Percentiles rank a stretch among this genome's conserved stretches.
phyloP scores from a whole-genome alignment of 2,888 invertebrate genomes.

The Hetaerina titia region DNA sequence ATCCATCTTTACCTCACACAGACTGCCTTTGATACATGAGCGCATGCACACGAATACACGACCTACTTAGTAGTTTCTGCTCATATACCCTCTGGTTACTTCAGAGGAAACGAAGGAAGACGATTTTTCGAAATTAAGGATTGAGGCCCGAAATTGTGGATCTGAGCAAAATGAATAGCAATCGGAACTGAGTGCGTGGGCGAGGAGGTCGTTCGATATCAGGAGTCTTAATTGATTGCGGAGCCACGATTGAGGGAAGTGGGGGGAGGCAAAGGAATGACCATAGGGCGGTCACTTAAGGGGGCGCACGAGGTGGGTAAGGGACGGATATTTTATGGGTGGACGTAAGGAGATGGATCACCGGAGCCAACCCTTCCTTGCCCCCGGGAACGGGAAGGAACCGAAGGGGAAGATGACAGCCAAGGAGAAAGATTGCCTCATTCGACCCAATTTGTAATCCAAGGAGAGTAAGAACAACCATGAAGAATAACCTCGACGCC shows the following conservation, averaged over 20 bases:
- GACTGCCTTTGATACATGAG: no score
- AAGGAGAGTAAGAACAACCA: not conserved
- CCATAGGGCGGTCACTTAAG: slow-evolving; percentile 32
- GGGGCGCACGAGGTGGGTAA: not conserved
- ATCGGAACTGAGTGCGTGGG: not conserved
- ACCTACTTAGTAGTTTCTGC: no score
- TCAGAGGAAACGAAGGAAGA: no score
- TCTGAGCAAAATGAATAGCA: not conserved
- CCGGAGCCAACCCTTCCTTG: not conserved
- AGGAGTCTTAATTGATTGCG: not conserved
- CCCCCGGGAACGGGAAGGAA: not conserved
- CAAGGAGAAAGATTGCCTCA: slow-evolving; percentile 15
- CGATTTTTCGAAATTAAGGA: not conserved
- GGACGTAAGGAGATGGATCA: slow-evolving; percentile 27
- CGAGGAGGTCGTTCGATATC: not conserved
- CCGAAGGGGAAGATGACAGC: slow-evolving; percentile 8
- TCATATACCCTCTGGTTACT: no score
- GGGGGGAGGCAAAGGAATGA: not conserved
- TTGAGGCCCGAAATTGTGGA: not conserved
- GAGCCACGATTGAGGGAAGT: not conserved
- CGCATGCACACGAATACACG: no score
- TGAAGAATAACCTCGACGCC: not conserved
- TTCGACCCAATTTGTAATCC: not conserved
- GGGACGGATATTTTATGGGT: not conserved
- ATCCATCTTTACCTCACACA: no score